These are phyloP conservation scores for Piscicola geometra DNA, from an alignment of 2,888 invertebrate species.

Conservation along the genomic window DNA sequence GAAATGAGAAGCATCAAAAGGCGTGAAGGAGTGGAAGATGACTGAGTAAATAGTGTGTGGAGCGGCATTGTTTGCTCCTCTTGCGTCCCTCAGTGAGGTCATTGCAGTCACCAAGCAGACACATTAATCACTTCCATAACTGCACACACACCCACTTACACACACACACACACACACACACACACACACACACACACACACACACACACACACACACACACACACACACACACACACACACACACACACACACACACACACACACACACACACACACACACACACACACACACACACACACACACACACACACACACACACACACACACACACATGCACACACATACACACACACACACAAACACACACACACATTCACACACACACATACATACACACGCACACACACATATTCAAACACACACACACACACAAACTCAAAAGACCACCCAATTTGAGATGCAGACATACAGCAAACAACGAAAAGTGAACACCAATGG, in stretches of 20 bases:
- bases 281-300: constrained; percentile 15
- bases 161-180: constrained; percentile 16
- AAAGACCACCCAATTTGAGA: background rate
- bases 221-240: background rate
- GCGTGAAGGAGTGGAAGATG: background rate
- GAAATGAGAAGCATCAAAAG: too few species aligned
- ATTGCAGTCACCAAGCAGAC: background rate
- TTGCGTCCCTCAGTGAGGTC: constrained; percentile 13
- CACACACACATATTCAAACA: constrained; percentile 16
- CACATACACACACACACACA: constrained; percentile 7
- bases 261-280: constrained; percentile 20
- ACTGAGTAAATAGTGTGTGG: constrained; percentile 2
- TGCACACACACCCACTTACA: background rate
- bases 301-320: constrained; percentile 15
- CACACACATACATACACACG: constrained; percentile 15
- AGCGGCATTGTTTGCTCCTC: constrained; percentile 8
- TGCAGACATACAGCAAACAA: constrained; percentile 2
- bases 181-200: constrained; percentile 18
- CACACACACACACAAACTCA: constrained; percentile 10
- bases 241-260: constrained; percentile 21
- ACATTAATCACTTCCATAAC: background rate
- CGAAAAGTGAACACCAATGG: background rate
- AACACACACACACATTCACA: constrained; percentile 7
- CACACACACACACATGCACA: constrained; percentile 16
- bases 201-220: background rate